Conservation (phyloP, 1,140 invertebrate genomes). For the Melanaphis sacchari region DNA sequence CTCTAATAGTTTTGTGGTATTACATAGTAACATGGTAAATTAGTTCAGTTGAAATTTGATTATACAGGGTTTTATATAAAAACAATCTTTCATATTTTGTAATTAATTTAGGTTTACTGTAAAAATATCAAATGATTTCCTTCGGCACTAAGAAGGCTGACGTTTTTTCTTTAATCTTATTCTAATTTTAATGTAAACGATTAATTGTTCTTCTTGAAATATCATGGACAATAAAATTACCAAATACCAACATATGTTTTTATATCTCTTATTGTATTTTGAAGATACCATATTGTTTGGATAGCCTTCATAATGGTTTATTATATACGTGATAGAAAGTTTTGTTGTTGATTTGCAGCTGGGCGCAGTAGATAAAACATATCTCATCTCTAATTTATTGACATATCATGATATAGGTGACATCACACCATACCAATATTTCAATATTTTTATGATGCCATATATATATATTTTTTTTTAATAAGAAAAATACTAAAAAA, state of each 20-base stretch:
- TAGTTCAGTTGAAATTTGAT: background rate
- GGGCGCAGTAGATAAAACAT: background rate
- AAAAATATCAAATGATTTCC: background rate
- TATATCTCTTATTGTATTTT: background rate
- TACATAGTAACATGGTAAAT: background rate
- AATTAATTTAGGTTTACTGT: background rate
- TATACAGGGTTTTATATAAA: background rate
- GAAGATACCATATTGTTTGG: conserved; percentile 23
- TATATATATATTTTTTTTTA: background rate
- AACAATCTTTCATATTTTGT: background rate
- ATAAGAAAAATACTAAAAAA: background rate
- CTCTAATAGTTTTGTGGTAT: background rate
- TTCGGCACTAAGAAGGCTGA: background rate
- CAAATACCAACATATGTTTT: background rate
- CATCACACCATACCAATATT: background rate
- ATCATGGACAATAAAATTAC: background rate
- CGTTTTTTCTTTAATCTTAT: background rate
- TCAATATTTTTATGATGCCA: background rate
- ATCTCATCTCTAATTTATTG: conserved; percentile 22
- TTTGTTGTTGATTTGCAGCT: background rate
- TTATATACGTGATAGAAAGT: background rate
- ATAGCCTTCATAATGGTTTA: conserved; percentile 23
- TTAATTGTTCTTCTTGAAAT: background rate
- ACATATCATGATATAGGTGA: background rate
- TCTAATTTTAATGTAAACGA: background rate